phyloP scores from a whole-genome alignment of 2,797 vertebrate species.

The Dendrocincla fuliginosa region DNA sequence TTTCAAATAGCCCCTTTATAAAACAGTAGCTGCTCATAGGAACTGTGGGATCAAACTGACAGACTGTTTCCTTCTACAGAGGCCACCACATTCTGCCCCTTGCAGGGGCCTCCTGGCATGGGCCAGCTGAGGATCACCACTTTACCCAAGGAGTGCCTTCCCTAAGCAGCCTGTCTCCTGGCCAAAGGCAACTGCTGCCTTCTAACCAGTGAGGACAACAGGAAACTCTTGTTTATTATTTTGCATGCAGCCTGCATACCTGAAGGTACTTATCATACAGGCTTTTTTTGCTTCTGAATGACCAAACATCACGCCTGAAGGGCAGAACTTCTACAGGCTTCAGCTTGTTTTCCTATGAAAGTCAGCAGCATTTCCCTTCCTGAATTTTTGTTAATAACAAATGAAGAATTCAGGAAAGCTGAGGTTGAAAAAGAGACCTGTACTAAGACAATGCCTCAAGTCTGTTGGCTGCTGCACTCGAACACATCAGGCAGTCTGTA shows the following conservation, averaged over 20 bases:
- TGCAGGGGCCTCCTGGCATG: not conserved
- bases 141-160: not conserved
- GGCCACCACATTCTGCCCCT: not conserved
- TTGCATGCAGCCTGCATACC: not conserved
- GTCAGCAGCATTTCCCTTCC: not conserved
- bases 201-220: not conserved
- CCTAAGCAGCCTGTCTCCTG: rapidly evolving
- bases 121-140: not conserved
- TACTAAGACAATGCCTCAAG: not conserved
- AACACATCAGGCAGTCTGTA: not conserved
- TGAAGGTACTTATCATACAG: not conserved
- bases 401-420: not conserved
- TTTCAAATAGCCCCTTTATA: not conserved
- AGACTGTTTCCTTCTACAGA: not conserved
- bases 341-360: not conserved
- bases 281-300: not conserved
- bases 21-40: not conserved
- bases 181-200: not conserved
- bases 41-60: not conserved
- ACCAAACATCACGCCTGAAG: not conserved
- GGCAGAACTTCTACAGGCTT: not conserved
- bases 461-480: not conserved
- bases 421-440: not conserved
- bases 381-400: not conserved
- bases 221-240: not conserved